Base-by-base conservation (phyloP, 2,888 invertebrate species). In the Tholera decimalis region DNA sequence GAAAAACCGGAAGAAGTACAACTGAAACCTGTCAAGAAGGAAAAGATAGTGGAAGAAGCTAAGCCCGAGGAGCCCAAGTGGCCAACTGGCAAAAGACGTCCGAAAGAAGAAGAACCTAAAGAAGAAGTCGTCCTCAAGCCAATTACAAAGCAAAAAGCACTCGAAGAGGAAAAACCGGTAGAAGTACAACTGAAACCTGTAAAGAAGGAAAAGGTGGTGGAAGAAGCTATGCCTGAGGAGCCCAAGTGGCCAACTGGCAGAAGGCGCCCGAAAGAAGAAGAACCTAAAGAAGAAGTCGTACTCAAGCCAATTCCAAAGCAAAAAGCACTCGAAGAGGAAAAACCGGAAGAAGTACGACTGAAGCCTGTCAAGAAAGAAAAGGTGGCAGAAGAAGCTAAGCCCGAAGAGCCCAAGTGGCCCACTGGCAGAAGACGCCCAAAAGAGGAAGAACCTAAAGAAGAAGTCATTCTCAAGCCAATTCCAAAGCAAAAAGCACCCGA, bases 401-500 rank as follows among this genome's bases (percentile, higher is more conserved):
- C 39, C 0, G 59, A 59, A 2, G 59, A 59, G 11, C 30, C 30
- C 0, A 66, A 66, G 5, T 66, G 65, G 65, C 65, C 66, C 11
- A 49, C 65, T 0, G 64, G 55, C 35, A 66, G 1, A 28, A 62
- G 65, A 22, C 65, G 41, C 7, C 62, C 62, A 2, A 65, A 65
- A 18, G 63, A 44, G 60, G 63, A 61, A 41, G 90, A 92, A 64
- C 86, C 88, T 9, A 83, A 88, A 82, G 62, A 65, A 54, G 65
- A 62, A 47, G 64, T 63, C 0, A 43, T 66, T 1, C 65, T 66
- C 2, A 66, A 66, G 15, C 65, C 64, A 3, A 8, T 66, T 28
- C 54, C 65, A 0, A 63, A n/a, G 13, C 64, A 55, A 43, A 55
- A 55, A 24, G 64, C 28, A 15, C 62, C 51, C 0, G 62, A 62